Base-by-base conservation (phyloP, 2,888 invertebrate species). In the Acronicta psi region DNA sequence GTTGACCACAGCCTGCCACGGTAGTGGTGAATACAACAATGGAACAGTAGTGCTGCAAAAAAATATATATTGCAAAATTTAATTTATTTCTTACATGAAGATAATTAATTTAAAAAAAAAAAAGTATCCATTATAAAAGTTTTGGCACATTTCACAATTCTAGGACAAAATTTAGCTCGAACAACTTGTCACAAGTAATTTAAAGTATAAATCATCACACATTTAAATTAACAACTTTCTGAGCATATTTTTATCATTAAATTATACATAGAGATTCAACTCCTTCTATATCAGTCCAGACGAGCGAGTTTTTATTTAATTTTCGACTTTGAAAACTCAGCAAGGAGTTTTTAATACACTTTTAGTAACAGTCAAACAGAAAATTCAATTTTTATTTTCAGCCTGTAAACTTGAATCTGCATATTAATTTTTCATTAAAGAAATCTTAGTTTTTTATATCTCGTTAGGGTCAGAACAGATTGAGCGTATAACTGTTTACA, bases 291-390 rank as follows among this genome's bases (percentile, higher is more conserved):
- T 41, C 40, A 58, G n/a, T 59, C 43, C 54, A 42, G 31, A 17
- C 47, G 25, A 34, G 38, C 23, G 51, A 68, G 54, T 58, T 73
- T 69, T 65, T 68, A 76, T 73, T 76, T 59, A 69, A 72, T 75
- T 67, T 60, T 38, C 53, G 25, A 66, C 38, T 66, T 55, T n/a
- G 34, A 40, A 53, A 73, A 69, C 55, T 54, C 60, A 44, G 18
- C 47, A 55, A 60, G 31, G 73, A 70, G 51, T 70, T 70, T 64
- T 45, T 63, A 60, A 65, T 54, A 54, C 46, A 31, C 38, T 69
- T 75, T 69, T 66, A 64, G 57, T 61, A 58, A 47, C 49, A 58
- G 47, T 55, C 51, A 70, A 69, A 73, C 51, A 61, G 67, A 60
- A 63, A 58, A 73, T 54, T 43, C 13, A 47, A 59, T 63, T 69